Base-by-base conservation (phyloP, 2,113 vertebrate genomes). In the Psammodynastes pulverulentus region DNA sequence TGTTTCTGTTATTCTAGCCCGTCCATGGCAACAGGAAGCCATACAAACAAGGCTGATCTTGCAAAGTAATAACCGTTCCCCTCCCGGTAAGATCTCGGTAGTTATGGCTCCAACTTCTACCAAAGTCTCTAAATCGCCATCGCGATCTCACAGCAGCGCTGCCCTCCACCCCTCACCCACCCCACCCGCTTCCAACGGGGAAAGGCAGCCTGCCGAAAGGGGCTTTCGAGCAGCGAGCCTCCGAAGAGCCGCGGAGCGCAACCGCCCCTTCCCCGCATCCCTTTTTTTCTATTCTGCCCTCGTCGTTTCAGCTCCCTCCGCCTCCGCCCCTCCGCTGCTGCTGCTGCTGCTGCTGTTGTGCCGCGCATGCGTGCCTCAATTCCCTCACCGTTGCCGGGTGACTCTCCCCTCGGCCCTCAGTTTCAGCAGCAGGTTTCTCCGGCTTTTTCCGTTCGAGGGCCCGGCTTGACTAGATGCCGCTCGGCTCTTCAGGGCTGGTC, bases 381-480 rank as follows among this genome's bases (percentile, higher is more conserved):
- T 93, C 94, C 89, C 96, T 96, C 96, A 96, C 96, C 95, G 96
- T 96, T 96, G 96, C 95, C 95, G 94, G 95, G 96, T 94, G 95
- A 95, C 94, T 96, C 93, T 94, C 93, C 94, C 96, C 95, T 95
- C 95, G 94, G 95, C 87, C 93, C 94, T 94, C 96, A 91, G 94
- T 90, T 92, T 92, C 95, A 56, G 90, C 95, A 87, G 96, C 96
- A 95, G 95, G 94, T 95, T 94, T 93, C 95, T 94, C 92, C 96
- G 92, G 93, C 93, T 93, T 95, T 95, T 95, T 94, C 95, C 95
- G 90, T 92, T 92, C 92, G 93, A 91, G 91, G 91, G 92, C 72
- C 95, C 93, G 88, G 84, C 51, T 86, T 51, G 92, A 93, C 43
- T 34, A 43, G 87, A 67, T 72, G 93, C 94, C 93, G 43, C 84